These are phyloP conservation scores for Clarias platycephalus DNA, from an alignment of 2,797 vertebrate genomes.

Conservation along the genomic window DNA sequence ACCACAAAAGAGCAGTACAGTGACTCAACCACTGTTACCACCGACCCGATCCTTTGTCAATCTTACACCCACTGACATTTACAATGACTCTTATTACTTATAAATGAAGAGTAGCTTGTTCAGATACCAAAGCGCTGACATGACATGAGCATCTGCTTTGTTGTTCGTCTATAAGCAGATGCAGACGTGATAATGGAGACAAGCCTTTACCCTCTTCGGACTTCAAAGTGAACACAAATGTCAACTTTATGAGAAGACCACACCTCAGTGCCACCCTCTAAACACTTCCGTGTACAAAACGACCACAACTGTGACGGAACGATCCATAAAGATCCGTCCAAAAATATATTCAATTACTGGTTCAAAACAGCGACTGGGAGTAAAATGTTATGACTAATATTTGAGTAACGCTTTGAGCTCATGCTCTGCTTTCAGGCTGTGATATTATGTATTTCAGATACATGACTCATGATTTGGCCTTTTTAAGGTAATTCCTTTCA, in stretches of 20 bases:
- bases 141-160: conserved; percentile 6
- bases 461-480: conserved; percentile 15
- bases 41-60: neutral
- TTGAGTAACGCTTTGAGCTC: neutral
- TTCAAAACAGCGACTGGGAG: neutral
- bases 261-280: neutral
- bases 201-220: neutral
- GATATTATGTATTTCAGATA: conserved; percentile 6
- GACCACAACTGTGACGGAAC: neutral
- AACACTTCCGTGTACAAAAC: neutral
- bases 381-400: neutral
- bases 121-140: neutral
- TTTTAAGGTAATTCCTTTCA: neutral
- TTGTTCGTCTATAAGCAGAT: neutral
- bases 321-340: neutral
- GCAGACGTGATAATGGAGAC: neutral
- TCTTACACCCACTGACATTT: neutral
- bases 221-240: neutral
- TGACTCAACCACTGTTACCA: neutral
- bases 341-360: neutral
- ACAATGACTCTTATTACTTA: no score
- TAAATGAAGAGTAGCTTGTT: neutral
- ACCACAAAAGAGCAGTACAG: neutral
- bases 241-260: neutral
- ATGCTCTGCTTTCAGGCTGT: neutral